Evolutionary conservation across 2,113 vertebrate species (phyloP), one percentile per base, ranked within the genome.

Genomic region (Rhabdomys dilectus): DNA sequence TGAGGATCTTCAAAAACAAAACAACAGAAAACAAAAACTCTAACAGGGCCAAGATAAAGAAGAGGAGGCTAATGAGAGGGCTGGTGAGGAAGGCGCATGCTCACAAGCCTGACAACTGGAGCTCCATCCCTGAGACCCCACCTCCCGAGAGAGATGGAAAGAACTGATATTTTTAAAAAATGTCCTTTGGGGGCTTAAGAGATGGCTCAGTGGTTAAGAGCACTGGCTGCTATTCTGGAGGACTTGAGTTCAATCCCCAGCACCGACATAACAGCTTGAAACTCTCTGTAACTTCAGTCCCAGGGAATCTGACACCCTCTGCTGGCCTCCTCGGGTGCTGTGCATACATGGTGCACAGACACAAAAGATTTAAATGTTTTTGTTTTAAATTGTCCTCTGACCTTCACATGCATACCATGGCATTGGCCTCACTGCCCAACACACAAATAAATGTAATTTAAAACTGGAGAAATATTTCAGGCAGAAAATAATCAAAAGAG

Each of bases 401-500:
- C 22, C 11, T 82, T 12, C 11, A 60, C 3, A 39, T 60, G 12
- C 53, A 60, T 39, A 12, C 56, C 21, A 82, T 60, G n/a, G 56
- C 31, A 58, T 11, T 6, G 22, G 53, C 53, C 10, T 34, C 56
- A 22, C 10, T 36, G 26, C 34, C 21, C 31, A 53, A 36, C 53
- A 24, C 36, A 82, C 29, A 82, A 82, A 60, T 60, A 82, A 82
- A 60, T 42, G 6, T 60, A 26, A 29, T 82, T 58, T 26, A 78
- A 91, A 88, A 15, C 26, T 21, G 15, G 26, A 76, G 94, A 94
- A 89, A 42, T 36, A 89, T 15, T 93, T 24, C 45, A 77, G 19
- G 34, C 6, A 76, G 81, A n/a, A 73, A 62, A 64, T 29, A 92
- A 92, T 24, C 22, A 82, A 96, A 91, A 39, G 72, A 95, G 26